Evolutionary conservation across 2,797 vertebrate genomes (phyloP).

Genomic region (Pangasius krempfi): DNA sequence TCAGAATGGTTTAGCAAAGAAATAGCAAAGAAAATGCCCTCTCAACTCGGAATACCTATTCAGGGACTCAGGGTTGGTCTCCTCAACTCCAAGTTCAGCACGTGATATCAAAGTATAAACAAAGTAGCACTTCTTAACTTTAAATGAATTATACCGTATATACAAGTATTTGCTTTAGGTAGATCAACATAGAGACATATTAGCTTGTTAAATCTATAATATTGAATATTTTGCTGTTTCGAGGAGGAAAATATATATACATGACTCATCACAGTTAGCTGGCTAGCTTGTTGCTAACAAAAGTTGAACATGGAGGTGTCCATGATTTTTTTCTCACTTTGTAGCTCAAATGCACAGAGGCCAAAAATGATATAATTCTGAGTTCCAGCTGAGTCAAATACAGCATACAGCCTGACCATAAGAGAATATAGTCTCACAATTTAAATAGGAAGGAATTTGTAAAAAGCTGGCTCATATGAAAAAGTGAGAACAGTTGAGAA

Average conservation of each 20-base stretch:
- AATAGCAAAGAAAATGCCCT: background rate
- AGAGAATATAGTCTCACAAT: background rate
- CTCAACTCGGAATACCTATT: background rate
- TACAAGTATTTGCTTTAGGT: background rate
- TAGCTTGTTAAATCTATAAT: background rate
- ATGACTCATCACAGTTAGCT: background rate
- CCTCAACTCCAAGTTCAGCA: background rate
- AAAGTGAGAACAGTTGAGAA: background rate
- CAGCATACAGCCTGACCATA: background rate
- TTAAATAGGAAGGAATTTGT: background rate
- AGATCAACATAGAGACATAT: background rate
- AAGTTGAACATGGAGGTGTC: background rate
- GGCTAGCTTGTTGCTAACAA: background rate
- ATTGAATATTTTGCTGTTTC: background rate
- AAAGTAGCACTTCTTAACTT: background rate
- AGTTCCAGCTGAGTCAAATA: background rate
- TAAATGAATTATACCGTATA: background rate
- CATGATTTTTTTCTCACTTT: background rate
- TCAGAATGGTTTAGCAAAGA: background rate
- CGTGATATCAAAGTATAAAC: background rate
- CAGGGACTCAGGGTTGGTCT: background rate
- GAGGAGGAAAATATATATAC: background rate
- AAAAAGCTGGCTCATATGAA: background rate
- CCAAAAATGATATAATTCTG: background rate
- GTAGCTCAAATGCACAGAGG: background rate